Conservation (phyloP, 1,140 invertebrate genomes). For the Ceratina calcarata region DNA sequence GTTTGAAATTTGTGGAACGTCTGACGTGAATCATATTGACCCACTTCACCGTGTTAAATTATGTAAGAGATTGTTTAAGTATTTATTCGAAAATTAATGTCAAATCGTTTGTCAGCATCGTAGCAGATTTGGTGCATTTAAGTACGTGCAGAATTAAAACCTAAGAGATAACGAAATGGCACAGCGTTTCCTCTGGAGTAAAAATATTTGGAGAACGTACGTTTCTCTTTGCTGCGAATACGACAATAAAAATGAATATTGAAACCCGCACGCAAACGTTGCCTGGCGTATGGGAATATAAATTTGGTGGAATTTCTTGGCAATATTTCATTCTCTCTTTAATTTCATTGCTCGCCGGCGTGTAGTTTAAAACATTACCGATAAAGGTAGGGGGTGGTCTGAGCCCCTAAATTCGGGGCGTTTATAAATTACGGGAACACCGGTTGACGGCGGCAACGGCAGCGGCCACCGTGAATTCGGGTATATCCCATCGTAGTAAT, state of each 20-base stretch:
- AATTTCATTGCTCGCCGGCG: neutral
- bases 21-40: too few species aligned
- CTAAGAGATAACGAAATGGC: too few species aligned
- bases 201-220: too few species aligned
- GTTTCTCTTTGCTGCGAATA: too few species aligned
- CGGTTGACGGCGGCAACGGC: neutral
- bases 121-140: too few species aligned
- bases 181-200: too few species aligned
- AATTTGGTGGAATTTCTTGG: neutral
- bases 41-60: too few species aligned
- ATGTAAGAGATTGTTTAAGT: too few species aligned
- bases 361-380: neutral
- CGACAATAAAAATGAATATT: neutral
- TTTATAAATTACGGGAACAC: constrained; percentile 23
- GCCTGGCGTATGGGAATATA: neutral
- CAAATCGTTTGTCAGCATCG: too few species aligned
- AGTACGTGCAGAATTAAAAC: too few species aligned
- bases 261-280: neutral
- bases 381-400: neutral
- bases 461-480: constrained; percentile 18
- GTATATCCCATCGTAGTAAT: constrained; percentile 6
- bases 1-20: too few species aligned
- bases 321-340: neutral
- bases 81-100: too few species aligned
- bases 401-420: neutral